A percentile compares a stretch with the other conserved stretches of the same genome.
phyloP scores from a whole-genome alignment of 2,797 vertebrate species.

The Megalops cyprinoides region DNA sequence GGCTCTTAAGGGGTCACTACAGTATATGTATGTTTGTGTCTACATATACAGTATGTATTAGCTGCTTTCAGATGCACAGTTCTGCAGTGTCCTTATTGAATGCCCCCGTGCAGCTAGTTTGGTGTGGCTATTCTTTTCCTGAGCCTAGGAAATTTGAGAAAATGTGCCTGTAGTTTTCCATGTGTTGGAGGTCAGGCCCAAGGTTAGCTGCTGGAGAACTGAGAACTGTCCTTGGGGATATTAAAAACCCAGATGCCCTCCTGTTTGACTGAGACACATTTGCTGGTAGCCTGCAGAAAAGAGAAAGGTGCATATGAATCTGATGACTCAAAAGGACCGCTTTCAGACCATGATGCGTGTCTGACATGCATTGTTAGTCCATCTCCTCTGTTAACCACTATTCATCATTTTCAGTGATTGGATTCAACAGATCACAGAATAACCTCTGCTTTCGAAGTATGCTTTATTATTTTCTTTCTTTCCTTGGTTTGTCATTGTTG shows the following conservation, averaged over 20 bases:
- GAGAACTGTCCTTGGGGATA: conserved; percentile 23
- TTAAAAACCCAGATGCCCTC: conserved; percentile 18
- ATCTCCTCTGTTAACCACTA: background rate
- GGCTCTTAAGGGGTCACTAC: no score
- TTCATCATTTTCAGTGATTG: background rate
- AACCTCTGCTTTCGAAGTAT: background rate
- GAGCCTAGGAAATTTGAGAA: conserved; percentile 12
- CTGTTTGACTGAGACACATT: background rate
- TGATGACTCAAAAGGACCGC: conserved; percentile 12
- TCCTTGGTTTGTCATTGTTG: background rate
- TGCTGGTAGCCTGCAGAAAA: background rate
- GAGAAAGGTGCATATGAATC: conserved; percentile 8
- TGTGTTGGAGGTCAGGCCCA: conserved; percentile 13
- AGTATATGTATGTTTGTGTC: background rate
- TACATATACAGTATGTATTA: background rate
- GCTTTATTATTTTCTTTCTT: background rate
- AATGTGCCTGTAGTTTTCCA: conserved; percentile 11
- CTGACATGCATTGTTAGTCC: background rate
- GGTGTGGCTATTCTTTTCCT: background rate
- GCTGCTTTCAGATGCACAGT: background rate
- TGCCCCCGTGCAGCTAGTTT: background rate
- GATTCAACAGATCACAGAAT: background rate
- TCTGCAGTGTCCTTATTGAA: background rate
- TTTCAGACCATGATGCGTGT: background rate
- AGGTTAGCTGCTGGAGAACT: conserved; percentile 27